Evolutionary conservation across 2,888 invertebrate genomes (phyloP).

Genomic region (Stictocephala bisonia): DNA sequence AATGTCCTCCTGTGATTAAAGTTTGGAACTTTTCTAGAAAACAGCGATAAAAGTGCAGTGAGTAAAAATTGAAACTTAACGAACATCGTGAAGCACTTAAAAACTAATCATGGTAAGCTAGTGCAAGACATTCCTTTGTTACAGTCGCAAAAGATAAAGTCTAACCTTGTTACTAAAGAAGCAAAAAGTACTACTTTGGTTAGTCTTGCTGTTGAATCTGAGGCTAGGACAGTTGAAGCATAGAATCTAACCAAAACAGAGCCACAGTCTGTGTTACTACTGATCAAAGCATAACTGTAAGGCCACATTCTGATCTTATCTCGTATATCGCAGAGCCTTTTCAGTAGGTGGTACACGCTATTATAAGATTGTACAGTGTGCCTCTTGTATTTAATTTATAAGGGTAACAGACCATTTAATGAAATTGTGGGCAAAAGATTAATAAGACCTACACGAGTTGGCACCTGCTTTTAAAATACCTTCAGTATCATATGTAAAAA

Average conservation of each 20-base stretch:
- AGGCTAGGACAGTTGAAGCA: too few relatives aligned
- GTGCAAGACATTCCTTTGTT: not conserved
- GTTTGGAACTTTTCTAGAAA: not conserved
- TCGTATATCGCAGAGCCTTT: not conserved
- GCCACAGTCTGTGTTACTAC: not conserved
- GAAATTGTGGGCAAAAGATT: conserved; percentile 15
- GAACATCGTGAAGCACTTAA: conserved; percentile 29
- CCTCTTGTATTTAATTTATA: not conserved
- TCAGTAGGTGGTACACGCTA: conserved; percentile 2
- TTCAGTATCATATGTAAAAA: conserved; percentile 15
- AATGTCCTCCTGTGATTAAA: conserved; percentile 17
- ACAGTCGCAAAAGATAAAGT: too few relatives aligned
- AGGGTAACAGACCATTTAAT: conserved; percentile 18
- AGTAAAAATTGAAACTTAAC: conserved; percentile 12
- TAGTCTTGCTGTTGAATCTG: too few relatives aligned
- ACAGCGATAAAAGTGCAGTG: not conserved
- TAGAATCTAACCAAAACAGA: too few relatives aligned
- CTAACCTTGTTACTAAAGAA: too few relatives aligned
- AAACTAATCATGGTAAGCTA: conserved; percentile 10
- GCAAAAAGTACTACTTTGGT: not conserved
- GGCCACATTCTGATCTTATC: not conserved
- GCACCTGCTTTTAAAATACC: conserved; percentile 38
- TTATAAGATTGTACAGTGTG: not conserved
- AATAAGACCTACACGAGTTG: conserved; percentile 26
- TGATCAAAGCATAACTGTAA: not conserved